Percentiles rank a stretch among this genome's conserved stretches.
Evolutionary conservation across 1,140 invertebrate species (phyloP).

Genomic region (Samia ricini): DNA sequence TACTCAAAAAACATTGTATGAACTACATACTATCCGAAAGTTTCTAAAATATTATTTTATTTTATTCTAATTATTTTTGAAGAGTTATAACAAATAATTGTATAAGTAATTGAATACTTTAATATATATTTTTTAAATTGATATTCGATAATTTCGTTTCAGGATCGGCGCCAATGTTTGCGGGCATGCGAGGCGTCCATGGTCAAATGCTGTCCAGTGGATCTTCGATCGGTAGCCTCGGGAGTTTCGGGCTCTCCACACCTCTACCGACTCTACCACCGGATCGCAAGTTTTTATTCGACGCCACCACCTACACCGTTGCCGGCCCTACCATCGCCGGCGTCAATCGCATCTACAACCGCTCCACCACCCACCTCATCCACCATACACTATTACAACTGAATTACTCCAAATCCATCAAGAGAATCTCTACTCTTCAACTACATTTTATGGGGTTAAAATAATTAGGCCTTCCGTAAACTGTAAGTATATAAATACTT

Average conservation of each 20-base stretch:
- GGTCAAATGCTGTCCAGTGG: slow-evolving; percentile 58
- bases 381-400: slow-evolving; percentile 49
- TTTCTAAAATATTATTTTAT: too few species aligned
- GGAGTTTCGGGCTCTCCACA: slow-evolving; percentile 46
- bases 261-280: slow-evolving; percentile 43
- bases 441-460: not conserved
- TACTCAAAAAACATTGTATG: too few species aligned
- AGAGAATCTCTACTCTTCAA: not conserved
- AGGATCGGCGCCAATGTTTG: slow-evolving; percentile 58
- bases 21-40: too few species aligned
- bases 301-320: slow-evolving; percentile 49
- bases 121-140: not conserved
- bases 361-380: slow-evolving; percentile 36
- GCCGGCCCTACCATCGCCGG: slow-evolving; percentile 34
- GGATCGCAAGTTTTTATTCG: slow-evolving; percentile 48
- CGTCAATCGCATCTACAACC: slow-evolving; percentile 30
- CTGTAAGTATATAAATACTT: not conserved
- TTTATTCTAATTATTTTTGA: too few species aligned
- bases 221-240: slow-evolving; percentile 45
- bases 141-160: not conserved
- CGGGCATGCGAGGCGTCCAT: slow-evolving; percentile 59
- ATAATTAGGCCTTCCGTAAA: not conserved
- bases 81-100: not conserved
- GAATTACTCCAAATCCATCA: slow-evolving; percentile 1
- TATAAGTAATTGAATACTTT: not conserved